These are phyloP conservation scores for Pissodes strobi DNA, from an alignment of 1,140 invertebrate species.

Conservation along the genomic window DNA sequence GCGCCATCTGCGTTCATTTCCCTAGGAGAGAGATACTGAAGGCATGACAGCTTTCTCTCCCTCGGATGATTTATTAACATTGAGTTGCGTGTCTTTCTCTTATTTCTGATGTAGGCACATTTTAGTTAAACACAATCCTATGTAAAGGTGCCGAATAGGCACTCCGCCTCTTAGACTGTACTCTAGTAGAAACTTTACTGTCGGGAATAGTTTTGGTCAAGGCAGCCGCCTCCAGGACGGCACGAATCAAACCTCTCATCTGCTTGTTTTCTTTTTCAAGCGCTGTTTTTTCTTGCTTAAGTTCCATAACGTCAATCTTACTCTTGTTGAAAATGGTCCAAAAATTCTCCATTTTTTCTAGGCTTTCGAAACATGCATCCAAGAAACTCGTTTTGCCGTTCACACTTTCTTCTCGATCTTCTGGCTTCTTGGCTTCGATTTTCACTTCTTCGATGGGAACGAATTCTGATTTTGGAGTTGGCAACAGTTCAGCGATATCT, in stretches of 20 bases:
- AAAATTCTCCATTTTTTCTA: constrained; percentile 43
- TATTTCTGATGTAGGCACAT: no score
- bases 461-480: constrained; percentile 15
- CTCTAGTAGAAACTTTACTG: constrained; percentile 34
- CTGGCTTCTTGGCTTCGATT: constrained; percentile 11
- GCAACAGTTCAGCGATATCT: background rate
- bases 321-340: constrained; percentile 48
- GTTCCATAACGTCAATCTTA: constrained; percentile 40
- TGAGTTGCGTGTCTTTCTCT: no score
- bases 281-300: constrained; percentile 41
- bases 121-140: constrained; percentile 29
- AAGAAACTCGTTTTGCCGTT: constrained; percentile 11
- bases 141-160: constrained; percentile 38
- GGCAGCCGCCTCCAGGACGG: constrained; percentile 45
- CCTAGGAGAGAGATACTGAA: no score
- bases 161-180: constrained; percentile 28
- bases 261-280: constrained; percentile 46
- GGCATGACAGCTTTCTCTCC: no score
- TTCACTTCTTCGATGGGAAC: constrained; percentile 16
- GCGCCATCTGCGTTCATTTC: no score
- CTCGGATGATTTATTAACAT: no score
- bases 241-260: constrained; percentile 43
- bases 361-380: constrained; percentile 30
- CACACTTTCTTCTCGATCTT: background rate
- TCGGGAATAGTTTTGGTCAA: constrained; percentile 33